These are phyloP conservation scores for Planiliza haematocheilus DNA, from an alignment of 2,113 vertebrate species.

Conservation along the genomic window DNA sequence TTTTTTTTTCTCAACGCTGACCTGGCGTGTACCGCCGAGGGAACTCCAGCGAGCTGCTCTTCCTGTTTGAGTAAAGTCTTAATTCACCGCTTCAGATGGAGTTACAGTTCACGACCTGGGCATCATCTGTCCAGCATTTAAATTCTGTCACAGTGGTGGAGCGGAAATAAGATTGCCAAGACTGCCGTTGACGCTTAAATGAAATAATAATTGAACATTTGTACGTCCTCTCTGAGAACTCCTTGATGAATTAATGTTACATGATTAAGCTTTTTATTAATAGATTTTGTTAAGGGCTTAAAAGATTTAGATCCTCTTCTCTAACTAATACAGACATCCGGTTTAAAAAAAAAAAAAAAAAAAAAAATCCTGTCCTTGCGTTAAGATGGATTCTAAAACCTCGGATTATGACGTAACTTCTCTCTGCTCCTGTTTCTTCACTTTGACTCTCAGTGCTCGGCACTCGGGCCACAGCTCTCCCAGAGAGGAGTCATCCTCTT, in stretches of 20 bases:
- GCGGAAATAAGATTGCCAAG: not conserved
- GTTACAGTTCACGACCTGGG: constrained; percentile 45
- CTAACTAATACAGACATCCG: not conserved
- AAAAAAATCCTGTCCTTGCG: not conserved
- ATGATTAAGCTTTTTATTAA: not conserved
- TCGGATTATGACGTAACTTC: not conserved
- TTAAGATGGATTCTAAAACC: not conserved
- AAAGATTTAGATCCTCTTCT: constrained; percentile 2
- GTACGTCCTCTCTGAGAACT: constrained; percentile 1
- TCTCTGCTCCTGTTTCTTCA: not conserved
- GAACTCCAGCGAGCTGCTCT: constrained; percentile 17
- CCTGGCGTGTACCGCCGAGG: constrained; percentile 8
- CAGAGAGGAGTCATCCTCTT: constrained; percentile 92
- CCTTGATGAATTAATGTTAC: not conserved
- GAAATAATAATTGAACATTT: constrained; percentile 1
- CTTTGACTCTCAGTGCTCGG: constrained; percentile 82
- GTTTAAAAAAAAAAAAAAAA: not conserved
- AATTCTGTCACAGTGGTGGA: constrained; percentile 6
- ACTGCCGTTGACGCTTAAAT: constrained; percentile 17
- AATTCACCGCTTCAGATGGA: constrained; percentile 12
- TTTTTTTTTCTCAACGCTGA: constrained; percentile 8
- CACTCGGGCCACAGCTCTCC: constrained; percentile 94
- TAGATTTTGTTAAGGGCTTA: not conserved
- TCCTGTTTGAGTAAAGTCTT: constrained; percentile 16
- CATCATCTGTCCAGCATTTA: constrained; percentile 33